Conservation (phyloP, 2,113 vertebrate species). For the Gambusia affinis region DNA sequence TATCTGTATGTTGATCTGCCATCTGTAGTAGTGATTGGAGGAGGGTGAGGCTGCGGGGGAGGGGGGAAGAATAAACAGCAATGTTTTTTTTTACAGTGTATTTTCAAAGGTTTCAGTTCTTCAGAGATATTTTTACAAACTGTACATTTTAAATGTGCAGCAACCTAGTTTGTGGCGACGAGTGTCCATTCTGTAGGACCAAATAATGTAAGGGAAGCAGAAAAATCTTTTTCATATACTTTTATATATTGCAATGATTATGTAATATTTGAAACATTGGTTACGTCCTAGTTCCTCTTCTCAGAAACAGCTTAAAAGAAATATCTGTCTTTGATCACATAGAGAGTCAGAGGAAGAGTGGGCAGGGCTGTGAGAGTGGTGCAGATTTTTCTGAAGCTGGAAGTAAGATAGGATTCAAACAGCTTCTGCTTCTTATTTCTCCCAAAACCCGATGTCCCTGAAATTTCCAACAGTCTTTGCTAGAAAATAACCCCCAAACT, state of each 20-base stretch:
- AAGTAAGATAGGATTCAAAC: constrained; percentile 69
- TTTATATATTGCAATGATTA: constrained; percentile 67
- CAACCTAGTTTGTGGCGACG: constrained; percentile 24
- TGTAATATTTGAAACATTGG: constrained; percentile 68
- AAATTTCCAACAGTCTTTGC: constrained; percentile 66
- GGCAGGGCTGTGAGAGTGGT: constrained; percentile 38
- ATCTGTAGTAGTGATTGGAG: constrained; percentile 66
- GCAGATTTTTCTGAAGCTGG: constrained; percentile 56
- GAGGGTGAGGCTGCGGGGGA: constrained; percentile 18
- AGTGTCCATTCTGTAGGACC: constrained; percentile 20
- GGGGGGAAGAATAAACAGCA: constrained; percentile 11
- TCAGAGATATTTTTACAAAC: constrained; percentile 40
- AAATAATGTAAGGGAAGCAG: constrained; percentile 24
- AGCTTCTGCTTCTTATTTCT: constrained; percentile 33
- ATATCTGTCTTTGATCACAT: constrained; percentile 66
- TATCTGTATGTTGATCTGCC: constrained; percentile 74
- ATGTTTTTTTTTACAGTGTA: constrained; percentile 29
- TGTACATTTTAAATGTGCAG: constrained; percentile 30
- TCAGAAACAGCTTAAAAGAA: constrained; percentile 60
- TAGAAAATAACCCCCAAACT: constrained; percentile 67
- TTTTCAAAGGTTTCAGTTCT: constrained; percentile 17
- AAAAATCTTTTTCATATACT: constrained; percentile 15
- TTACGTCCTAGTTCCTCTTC: constrained; percentile 50
- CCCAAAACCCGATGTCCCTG: constrained; percentile 48
- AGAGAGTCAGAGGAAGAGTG: constrained; percentile 49